These are phyloP conservation scores for Porites australiensis DNA, from an alignment of 64 coral and sea anemone species.

Conservation along the genomic window DNA sequence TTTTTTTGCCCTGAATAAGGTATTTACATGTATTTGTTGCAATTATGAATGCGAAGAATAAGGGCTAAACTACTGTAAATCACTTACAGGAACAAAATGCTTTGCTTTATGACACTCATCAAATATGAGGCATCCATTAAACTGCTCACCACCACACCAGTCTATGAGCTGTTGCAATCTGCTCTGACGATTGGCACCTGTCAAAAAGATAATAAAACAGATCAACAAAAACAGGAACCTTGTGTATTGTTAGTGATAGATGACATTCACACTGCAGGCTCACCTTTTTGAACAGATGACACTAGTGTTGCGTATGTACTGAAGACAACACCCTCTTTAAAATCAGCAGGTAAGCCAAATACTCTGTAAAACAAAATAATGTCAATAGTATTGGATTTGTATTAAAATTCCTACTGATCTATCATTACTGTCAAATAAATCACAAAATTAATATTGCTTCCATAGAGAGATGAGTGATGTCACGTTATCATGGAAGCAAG, in stretches of 20 bases:
- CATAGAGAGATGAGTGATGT: too few relatives aligned
- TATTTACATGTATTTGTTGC: not conserved
- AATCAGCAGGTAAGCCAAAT: constrained; percentile 94
- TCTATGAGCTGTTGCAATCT: constrained; percentile 91
- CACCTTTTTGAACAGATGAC: constrained; percentile 97
- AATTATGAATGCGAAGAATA: too few relatives aligned
- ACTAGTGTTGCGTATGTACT: constrained; percentile 98
- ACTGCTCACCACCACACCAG: constrained; percentile 95
- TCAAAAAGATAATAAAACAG: not conserved
- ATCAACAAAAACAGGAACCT: not conserved
- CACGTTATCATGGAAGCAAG: too few relatives aligned
- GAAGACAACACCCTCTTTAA: constrained; percentile 97
- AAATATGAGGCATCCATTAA: constrained; percentile 98
- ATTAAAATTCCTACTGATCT: too few relatives aligned
- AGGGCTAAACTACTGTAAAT: not conserved
- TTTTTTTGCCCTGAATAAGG: not conserved
- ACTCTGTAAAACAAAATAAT: constrained; percentile 50
- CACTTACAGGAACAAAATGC: constrained; percentile 97
- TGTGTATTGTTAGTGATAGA: not conserved
- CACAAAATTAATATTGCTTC: too few relatives aligned
- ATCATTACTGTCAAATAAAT: too few relatives aligned
- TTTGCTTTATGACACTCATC: constrained; percentile 99
- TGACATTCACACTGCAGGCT: not conserved
- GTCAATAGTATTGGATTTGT: too few relatives aligned
- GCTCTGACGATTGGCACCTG: constrained; percentile 76